A percentile compares a stretch with the other conserved stretches of the same genome.
phyloP scores from a whole-genome alignment of 2,888 invertebrate species.

The Coecobrya sp. region DNA sequence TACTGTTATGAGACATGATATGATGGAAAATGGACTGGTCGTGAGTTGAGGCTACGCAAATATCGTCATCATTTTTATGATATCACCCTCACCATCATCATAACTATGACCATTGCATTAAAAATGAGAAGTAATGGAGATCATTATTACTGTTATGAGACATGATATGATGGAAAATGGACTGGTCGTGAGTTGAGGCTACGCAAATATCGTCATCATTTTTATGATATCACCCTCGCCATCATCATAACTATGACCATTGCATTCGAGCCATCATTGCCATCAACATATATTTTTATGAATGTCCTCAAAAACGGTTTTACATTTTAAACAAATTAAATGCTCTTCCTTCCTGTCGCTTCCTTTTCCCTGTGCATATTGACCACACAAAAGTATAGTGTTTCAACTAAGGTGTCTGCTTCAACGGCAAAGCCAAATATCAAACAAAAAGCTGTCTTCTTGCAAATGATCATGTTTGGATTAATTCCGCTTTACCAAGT shows the following conservation, averaged over 20 bases:
- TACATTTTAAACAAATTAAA: conserved; percentile 1
- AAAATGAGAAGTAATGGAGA: background rate
- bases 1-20: too few species aligned
- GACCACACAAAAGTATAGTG: too few species aligned
- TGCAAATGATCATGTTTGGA: too few species aligned
- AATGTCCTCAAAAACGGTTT: conserved; percentile 17
- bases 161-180: background rate
- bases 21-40: conserved; percentile 1
- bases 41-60: background rate
- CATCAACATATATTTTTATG: background rate
- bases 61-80: conserved; percentile 35
- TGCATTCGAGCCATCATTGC: background rate
- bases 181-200: background rate
- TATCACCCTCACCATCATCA: conserved; percentile 1
- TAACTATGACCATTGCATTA: too few species aligned
- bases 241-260: background rate
- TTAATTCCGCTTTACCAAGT: too few species aligned
- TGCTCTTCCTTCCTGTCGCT: conserved; percentile 1
- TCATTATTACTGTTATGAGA: background rate
- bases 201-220: conserved; percentile 25
- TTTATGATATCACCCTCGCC: conserved; percentile 7
- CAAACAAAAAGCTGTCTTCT: too few species aligned
- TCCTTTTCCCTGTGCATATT: background rate
- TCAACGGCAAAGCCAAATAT: too few species aligned
- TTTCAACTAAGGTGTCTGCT: too few species aligned